These are phyloP conservation scores for Siphamia tubifer DNA, from an alignment of 2,113 vertebrate genomes.

Conservation along the genomic window DNA sequence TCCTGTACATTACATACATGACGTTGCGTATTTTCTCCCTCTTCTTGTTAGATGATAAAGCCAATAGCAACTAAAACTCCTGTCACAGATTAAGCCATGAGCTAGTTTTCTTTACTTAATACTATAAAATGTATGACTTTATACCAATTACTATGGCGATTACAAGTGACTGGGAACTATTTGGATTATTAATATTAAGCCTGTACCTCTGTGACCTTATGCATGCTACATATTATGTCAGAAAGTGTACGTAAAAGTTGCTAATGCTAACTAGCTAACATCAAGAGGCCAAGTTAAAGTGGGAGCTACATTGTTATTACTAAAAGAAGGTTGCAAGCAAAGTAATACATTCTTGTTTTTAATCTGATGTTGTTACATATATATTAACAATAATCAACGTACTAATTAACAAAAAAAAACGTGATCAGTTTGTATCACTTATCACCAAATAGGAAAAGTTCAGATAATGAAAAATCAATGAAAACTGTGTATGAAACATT, in stretches of 20 bases:
- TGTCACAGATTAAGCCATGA: not conserved
- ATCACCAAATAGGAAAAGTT: too few species aligned
- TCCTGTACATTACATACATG: not conserved
- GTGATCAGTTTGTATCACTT: too few species aligned
- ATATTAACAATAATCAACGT: too few species aligned
- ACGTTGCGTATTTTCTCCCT: accelerated
- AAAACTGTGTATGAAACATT: too few species aligned
- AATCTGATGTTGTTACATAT: too few species aligned
- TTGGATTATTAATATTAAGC: too few species aligned
- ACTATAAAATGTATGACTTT: not conserved
- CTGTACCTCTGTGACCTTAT: too few species aligned
- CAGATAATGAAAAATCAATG: too few species aligned
- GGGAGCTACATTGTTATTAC: not conserved
- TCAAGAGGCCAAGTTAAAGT: not conserved
- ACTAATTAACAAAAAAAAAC: too few species aligned
- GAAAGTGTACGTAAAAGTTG: not conserved
- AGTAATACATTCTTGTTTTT: not conserved
- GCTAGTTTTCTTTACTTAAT: not conserved
- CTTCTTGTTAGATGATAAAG: not conserved
- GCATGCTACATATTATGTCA: too few species aligned
- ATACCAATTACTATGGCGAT: not conserved
- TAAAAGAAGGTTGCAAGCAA: not conserved
- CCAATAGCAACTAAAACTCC: too few species aligned
- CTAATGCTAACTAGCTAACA: conserved; percentile 25
- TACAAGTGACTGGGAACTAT: too few species aligned